Evolutionary conservation across 2,888 invertebrate genomes (phyloP).

Genomic region (Temnothorax ravouxi): DNA sequence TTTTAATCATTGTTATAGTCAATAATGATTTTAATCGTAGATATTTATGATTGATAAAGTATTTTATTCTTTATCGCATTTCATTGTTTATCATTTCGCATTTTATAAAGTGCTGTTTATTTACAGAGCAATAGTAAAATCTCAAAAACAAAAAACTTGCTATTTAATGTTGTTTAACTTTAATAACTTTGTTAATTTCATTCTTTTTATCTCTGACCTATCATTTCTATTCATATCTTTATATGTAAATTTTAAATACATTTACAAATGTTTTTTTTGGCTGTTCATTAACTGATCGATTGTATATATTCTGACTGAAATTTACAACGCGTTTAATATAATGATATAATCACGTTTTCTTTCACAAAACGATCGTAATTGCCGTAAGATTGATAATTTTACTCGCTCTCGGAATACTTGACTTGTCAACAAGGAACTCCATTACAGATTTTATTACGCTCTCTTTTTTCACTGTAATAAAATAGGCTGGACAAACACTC

Average conservation of each 20-base stretch:
- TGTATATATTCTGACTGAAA: neutral
- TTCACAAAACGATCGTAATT: conserved; percentile 6
- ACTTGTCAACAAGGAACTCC: conserved; percentile 15
- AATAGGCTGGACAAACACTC: conserved; percentile 48
- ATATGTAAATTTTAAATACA: neutral
- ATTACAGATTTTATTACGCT: conserved; percentile 35
- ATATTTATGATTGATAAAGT: neutral
- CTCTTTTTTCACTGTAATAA: conserved; percentile 36
- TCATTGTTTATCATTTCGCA: neutral
- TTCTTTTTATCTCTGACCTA: neutral
- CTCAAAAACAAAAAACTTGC: neutral
- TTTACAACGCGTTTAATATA: neutral
- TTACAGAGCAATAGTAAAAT: neutral
- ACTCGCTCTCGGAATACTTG: conserved; percentile 19
- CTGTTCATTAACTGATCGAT: neutral
- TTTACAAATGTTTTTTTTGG: neutral
- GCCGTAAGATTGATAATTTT: conserved; percentile 13
- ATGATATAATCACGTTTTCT: neutral
- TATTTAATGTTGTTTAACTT: neutral
- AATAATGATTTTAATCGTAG: neutral
- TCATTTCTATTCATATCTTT: neutral
- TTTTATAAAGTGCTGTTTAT: neutral
- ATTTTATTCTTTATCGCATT: neutral
- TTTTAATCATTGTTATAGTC: neutral
- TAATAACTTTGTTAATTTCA: neutral